A percentile compares a stretch with the other conserved stretches of the same genome.
Evolutionary conservation across 2,888 invertebrate species (phyloP).

Genomic region (Troides helena): DNA sequence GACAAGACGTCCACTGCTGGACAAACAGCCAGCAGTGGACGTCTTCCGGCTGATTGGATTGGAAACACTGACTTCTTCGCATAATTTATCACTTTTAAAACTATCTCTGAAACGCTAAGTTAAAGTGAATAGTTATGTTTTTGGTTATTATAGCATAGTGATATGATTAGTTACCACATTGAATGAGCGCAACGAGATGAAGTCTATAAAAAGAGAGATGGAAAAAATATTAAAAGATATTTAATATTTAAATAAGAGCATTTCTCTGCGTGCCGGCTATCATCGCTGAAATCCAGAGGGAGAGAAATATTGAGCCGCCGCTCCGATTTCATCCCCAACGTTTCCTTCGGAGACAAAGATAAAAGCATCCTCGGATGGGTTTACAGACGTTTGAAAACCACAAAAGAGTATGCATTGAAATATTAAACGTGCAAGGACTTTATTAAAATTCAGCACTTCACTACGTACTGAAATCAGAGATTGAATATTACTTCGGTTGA

Average conservation of each 20-base stretch:
- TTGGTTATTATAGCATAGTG: no score
- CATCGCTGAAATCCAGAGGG: conserved; percentile 19
- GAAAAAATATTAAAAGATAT: conserved; percentile 5
- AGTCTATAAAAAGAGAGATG: not conserved
- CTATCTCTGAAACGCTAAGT: no score
- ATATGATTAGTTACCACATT: not conserved
- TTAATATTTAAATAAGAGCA: conserved; percentile 18
- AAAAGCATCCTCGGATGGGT: conserved; percentile 52
- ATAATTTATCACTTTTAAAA: no score
- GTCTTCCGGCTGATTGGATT: no score
- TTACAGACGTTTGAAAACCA: conserved; percentile 50
- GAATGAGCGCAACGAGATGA: not conserved
- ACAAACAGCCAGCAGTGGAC: no score
- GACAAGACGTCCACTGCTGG: no score
- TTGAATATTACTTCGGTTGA: conserved; percentile 10
- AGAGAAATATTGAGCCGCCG: conserved; percentile 29
- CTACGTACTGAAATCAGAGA: not conserved
- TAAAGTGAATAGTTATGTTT: no score
- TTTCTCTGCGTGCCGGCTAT: conserved; percentile 4
- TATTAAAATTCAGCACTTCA: conserved; percentile 20
- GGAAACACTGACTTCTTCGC: no score
- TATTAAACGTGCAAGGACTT: conserved; percentile 27
- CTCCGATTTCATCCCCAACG: conserved; percentile 39
- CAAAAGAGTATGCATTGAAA: conserved; percentile 39
- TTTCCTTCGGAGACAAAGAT: conserved; percentile 57